Percentiles rank a stretch among this genome's conserved stretches.
Conservation (phyloP, 2,888 invertebrate species). For the Nephrotoma flavescens region DNA sequence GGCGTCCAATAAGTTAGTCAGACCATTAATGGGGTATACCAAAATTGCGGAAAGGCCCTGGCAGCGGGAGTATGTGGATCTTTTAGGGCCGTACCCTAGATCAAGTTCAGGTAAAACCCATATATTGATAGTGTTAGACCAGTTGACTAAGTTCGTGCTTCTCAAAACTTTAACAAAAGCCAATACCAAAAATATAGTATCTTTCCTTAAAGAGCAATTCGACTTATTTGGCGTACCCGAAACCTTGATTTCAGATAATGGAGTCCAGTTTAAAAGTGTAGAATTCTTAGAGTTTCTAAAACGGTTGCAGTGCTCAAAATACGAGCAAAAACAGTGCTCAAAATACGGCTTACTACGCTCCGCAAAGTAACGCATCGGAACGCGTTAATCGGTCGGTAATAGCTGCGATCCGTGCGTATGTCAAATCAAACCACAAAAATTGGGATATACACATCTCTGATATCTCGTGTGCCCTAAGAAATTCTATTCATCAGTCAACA, state of each 20-base stretch:
- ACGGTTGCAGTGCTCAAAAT: no score
- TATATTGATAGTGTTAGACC: no score
- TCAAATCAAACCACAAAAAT: constrained; percentile 10
- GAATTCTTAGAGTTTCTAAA: constrained; percentile 5
- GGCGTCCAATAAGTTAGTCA: background rate
- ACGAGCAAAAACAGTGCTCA: constrained; percentile 1
- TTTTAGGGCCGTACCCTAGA: background rate
- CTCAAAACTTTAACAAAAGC: background rate
- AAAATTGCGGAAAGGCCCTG: background rate
- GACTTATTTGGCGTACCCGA: constrained; percentile 14
- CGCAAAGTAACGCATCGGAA: constrained; percentile 20
- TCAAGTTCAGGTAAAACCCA: background rate
- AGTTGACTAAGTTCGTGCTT: no score
- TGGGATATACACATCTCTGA: constrained; percentile 17
- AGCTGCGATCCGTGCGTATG: constrained; percentile 17
- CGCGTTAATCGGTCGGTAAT: constrained; percentile 17
- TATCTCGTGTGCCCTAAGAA: constrained; percentile 16
- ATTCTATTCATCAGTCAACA: constrained; percentile 16
- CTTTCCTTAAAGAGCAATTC: constrained; percentile 8
- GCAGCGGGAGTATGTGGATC: no score
- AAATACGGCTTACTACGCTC: constrained; percentile 16
- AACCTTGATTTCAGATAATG: constrained; percentile 14
- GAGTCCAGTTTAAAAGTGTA: constrained; percentile 11
- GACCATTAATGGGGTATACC: background rate
- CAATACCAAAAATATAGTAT: background rate